Percentiles rank a stretch among this genome's conserved stretches.
Conservation (phyloP, 2,113 vertebrate genomes). For the Pseudorasbora parva region DNA sequence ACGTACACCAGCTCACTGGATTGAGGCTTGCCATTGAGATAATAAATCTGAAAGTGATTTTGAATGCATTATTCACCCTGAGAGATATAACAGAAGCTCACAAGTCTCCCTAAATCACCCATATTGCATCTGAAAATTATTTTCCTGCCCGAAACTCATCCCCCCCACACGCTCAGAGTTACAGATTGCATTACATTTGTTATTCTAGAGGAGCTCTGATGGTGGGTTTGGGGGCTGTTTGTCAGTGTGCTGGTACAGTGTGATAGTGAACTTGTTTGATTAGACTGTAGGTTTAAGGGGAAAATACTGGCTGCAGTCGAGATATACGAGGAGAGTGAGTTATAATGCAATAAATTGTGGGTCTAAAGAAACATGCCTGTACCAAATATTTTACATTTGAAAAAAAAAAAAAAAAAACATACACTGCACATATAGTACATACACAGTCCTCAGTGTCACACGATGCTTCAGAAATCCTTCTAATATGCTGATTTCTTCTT, state of each 20-base stretch:
- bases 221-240: slow-evolving; percentile 36
- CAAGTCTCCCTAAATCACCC: slow-evolving; percentile 35
- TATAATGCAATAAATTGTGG: not conserved
- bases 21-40: not conserved
- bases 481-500: not conserved
- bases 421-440: not conserved
- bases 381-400: not conserved
- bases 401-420: not conserved
- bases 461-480: not conserved
- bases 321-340: slow-evolving; percentile 21
- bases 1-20: not conserved
- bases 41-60: slow-evolving; percentile 35
- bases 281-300: slow-evolving; percentile 24
- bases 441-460: not conserved
- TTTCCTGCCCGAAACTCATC: slow-evolving; percentile 50
- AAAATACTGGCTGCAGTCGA: not conserved
- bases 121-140: slow-evolving; percentile 52
- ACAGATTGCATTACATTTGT: slow-evolving; percentile 52
- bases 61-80: slow-evolving; percentile 28
- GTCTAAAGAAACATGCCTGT: not conserved
- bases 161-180: slow-evolving; percentile 26
- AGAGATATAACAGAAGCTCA: slow-evolving; percentile 22
- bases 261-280: slow-evolving; percentile 26
- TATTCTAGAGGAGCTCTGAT: slow-evolving; percentile 48
- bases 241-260: slow-evolving; percentile 32